Evolutionary conservation across 1,140 invertebrate genomes (phyloP).

Genomic region (Tyrophagus putrescentiae): DNA sequence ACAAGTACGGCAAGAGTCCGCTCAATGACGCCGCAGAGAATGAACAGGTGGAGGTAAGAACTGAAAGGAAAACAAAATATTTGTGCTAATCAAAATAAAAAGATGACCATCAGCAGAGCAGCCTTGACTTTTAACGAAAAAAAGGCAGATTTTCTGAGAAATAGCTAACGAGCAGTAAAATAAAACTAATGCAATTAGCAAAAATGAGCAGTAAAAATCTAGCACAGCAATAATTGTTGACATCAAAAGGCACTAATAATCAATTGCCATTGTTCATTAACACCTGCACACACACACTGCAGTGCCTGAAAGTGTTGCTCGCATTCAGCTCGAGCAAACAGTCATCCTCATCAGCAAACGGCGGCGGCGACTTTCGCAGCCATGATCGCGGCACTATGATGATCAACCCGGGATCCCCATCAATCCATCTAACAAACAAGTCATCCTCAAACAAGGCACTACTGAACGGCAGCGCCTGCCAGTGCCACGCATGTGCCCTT

Average conservation of each 20-base stretch:
- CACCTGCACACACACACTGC: too few relatives aligned
- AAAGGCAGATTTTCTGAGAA: too few relatives aligned
- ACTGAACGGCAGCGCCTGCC: background rate
- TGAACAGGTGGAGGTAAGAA: conserved; percentile 62
- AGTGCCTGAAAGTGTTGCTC: background rate
- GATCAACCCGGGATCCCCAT: background rate
- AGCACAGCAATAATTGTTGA: too few relatives aligned
- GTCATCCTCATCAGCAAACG: too few relatives aligned
- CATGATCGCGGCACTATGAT: background rate
- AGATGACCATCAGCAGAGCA: too few relatives aligned
- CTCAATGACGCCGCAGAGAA: conserved; percentile 76
- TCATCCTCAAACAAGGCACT: background rate
- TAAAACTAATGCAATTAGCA: background rate
- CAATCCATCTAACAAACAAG: too few relatives aligned
- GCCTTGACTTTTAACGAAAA: too few relatives aligned
- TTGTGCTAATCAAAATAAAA: conserved; percentile 8
- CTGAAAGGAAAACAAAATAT: too few relatives aligned
- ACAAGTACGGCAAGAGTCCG: conserved; percentile 69
- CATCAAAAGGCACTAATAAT: too few relatives aligned
- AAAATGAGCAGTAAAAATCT: background rate
- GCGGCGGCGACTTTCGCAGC: background rate
- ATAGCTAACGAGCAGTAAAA: too few relatives aligned
- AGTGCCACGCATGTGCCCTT: too few relatives aligned
- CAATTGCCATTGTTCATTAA: too few relatives aligned
- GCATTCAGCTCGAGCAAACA: conserved; percentile 1